Evolutionary conservation across 2,888 invertebrate genomes (phyloP), one percentile per base, ranked within the genome.

Genomic region (Folsomia candida): DNA sequence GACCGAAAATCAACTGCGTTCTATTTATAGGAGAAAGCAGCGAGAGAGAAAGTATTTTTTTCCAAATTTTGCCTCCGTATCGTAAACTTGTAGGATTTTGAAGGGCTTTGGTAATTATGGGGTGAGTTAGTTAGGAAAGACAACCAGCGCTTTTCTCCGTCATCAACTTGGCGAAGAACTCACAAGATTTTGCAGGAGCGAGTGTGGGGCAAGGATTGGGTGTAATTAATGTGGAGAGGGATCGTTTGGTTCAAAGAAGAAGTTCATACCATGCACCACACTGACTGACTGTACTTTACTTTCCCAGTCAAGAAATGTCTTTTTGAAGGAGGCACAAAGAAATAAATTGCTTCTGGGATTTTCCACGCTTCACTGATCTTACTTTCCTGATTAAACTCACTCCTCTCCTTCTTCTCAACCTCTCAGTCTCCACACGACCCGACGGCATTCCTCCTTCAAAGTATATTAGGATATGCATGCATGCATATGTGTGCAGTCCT

Each of bases 321-420:
- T 54, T 54, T 54, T 54, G 20, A 18, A 54, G 54, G 18, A 54
- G 54, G 54, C 54, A 54, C 54, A 54, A 54, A 54, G 54, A 54
- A 61, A 61, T 61, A 61, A 61, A 61, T 61, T 61, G 61, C 61
- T 61, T 61, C 29, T n/a, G 61, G 61, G 61, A 61, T 61, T 61
- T 61, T 61, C 28, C 61, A 6, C n/a, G 27, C 61, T 61, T 61
- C 61, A 61, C 27, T 27, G 28, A 61, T 61, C 61, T 6, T 28
- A 2, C 29, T 61, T 4, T 3, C 2, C 61, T 61, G 27, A 61
- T 28, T 61, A 61, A 61, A 61, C 61, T 20, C 18, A 54, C 18
- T 18, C 54, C 54, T 20, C 20, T 22, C 54, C 54, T 54, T 20
- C 20, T 54, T 20, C 54, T 20, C 4, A 54, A 6, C 6, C 20